Evolutionary conservation across 1,140 invertebrate species (phyloP).

Genomic region (Lepidurus arcticus): DNA sequence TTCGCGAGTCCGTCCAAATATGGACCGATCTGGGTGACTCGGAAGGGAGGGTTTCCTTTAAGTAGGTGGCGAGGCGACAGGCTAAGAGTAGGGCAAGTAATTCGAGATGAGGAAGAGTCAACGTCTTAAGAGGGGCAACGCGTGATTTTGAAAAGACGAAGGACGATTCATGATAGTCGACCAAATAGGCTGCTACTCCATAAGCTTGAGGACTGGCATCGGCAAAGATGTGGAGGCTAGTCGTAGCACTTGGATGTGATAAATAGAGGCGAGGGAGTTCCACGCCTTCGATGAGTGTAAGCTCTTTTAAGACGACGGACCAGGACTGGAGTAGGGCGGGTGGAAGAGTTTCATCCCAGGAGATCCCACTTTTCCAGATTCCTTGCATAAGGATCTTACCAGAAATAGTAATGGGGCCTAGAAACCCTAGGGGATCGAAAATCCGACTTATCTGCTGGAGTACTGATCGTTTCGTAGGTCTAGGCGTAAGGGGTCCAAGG

Average conservation of each 20-base stretch:
- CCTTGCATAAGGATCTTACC: constrained; percentile 25
- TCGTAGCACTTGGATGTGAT: neutral
- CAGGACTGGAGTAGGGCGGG: constrained; percentile 14
- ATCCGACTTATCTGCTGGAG: neutral
- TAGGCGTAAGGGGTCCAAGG: neutral
- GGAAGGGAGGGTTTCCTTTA: constrained; percentile 23
- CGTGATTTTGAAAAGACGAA: constrained; percentile 37
- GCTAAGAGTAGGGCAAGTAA: too few species aligned
- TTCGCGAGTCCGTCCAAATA: constrained; percentile 33
- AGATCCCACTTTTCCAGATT: neutral
- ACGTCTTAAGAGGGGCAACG: constrained; percentile 37
- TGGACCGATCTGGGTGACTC: neutral
- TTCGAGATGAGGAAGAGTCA: constrained; percentile 40
- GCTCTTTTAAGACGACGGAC: neutral
- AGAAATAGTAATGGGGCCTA: neutral
- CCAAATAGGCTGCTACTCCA: constrained; percentile 25
- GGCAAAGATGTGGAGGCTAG: constrained; percentile 28
- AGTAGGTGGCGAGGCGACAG: constrained; percentile 34
- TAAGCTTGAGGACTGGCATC: constrained; percentile 31
- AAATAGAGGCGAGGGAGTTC: neutral
- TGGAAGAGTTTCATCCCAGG: constrained; percentile 25
- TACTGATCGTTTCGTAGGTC: neutral
- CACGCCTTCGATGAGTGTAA: neutral
- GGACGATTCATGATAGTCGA: neutral
- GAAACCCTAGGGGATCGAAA: constrained; percentile 28